These are phyloP conservation scores for Eclectus roratus DNA, from an alignment of 2,113 vertebrate genomes.

Conservation along the genomic window DNA sequence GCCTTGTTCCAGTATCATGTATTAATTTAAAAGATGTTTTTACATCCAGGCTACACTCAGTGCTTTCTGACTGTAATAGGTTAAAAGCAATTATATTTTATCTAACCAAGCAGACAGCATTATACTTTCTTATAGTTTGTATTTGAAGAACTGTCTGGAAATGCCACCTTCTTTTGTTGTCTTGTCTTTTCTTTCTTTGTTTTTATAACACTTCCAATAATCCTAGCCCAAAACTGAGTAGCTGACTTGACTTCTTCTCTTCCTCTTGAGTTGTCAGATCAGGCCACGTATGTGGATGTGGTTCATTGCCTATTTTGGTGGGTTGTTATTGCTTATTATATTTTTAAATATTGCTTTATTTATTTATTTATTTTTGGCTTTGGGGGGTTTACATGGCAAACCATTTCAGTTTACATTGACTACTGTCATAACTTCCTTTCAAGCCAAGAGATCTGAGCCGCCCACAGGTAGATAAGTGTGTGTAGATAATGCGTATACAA, in stretches of 20 bases:
- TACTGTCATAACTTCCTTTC: not conserved
- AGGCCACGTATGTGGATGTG: not conserved
- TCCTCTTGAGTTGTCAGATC: not conserved
- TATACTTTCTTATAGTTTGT: not conserved
- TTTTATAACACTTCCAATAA: not conserved
- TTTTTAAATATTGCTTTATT: not conserved
- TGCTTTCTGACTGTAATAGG: not conserved
- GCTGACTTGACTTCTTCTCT: not conserved
- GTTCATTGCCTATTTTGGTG: not conserved
- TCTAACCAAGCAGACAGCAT: not conserved
- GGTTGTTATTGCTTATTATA: not conserved
- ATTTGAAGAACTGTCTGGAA: not conserved
- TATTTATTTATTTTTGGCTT: not conserved
- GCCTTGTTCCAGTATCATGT: not conserved
- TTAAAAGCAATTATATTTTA: not conserved
- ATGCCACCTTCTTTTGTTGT: not conserved
- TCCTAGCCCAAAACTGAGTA: not conserved
- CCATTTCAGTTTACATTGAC: not conserved
- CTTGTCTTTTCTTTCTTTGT: not conserved
- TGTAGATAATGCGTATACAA: not conserved
- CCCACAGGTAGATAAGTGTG: not conserved
- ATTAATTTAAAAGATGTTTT: not conserved
- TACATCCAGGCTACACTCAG: not conserved
- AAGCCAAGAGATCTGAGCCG: not conserved
- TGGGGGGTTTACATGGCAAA: not conserved